Evolutionary conservation across 2,888 invertebrate genomes (phyloP).

Genomic region (Erpobdella octoculata): DNA sequence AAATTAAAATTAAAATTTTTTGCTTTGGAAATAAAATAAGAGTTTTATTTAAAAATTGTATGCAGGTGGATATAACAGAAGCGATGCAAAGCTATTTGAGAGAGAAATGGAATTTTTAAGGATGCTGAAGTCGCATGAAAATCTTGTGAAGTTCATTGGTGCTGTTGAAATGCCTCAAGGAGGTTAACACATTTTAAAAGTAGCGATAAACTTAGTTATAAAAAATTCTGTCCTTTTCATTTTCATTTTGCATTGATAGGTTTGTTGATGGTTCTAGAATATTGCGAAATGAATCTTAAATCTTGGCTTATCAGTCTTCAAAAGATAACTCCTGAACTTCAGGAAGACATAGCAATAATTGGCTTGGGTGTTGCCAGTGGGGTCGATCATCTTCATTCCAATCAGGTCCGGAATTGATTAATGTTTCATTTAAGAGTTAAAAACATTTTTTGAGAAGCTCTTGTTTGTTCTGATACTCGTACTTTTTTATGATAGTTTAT

Average conservation of each 20-base stretch:
- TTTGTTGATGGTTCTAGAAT: constrained; percentile 24
- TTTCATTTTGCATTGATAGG: constrained; percentile 12
- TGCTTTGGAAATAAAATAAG: too few species aligned
- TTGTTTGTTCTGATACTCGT: too few species aligned
- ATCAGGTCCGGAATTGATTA: not conserved
- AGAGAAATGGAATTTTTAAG: not conserved
- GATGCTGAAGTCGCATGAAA: not conserved
- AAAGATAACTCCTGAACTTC: constrained; percentile 23
- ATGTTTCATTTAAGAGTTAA: too few species aligned
- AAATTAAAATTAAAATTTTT: too few species aligned
- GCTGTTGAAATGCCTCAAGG: not conserved
- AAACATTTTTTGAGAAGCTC: too few species aligned
- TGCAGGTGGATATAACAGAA: not conserved
- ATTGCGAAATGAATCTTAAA: constrained; percentile 20
- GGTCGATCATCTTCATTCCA: constrained; percentile 24
- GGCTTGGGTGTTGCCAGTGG: constrained; percentile 27
- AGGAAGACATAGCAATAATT: constrained; percentile 24
- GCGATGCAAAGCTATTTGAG: not conserved
- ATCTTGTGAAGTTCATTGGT: not conserved
- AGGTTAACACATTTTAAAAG: not conserved
- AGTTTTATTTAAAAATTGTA: not conserved
- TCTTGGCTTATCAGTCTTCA: constrained; percentile 18
- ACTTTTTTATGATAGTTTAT: too few species aligned
- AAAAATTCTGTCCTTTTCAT: not conserved
- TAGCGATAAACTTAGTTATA: too few species aligned